Evolutionary conservation across 1,140 invertebrate species (phyloP).

Genomic region (Homarus americanus): DNA sequence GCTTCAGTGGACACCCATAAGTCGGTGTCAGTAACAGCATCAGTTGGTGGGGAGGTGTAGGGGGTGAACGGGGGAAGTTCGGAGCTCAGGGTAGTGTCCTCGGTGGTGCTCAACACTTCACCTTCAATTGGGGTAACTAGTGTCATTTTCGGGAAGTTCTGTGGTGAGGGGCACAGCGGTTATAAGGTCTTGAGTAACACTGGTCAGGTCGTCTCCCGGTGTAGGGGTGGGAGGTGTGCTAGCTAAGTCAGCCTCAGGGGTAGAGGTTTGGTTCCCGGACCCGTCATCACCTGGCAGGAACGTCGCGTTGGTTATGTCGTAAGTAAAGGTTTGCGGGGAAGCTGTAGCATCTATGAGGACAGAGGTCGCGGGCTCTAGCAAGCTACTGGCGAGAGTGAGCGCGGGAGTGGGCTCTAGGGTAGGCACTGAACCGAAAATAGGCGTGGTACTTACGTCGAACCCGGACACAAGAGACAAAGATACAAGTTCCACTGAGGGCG

Average conservation of each 20-base stretch:
- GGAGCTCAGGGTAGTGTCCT: neutral
- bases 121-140: neutral
- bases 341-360: conserved; percentile 33
- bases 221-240: neutral
- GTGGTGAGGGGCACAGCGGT: neutral
- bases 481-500: conserved; percentile 39
- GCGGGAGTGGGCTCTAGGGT: conserved; percentile 32
- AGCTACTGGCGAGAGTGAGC: conserved; percentile 12
- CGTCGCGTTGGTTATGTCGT: conserved; percentile 9
- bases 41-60: neutral
- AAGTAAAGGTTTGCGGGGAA: conserved; percentile 8
- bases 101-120: neutral
- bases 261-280: conserved; percentile 10
- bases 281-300: conserved; percentile 18
- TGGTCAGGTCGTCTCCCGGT: neutral
- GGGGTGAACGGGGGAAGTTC: neutral
- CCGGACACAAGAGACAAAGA: conserved; percentile 37
- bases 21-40: neutral
- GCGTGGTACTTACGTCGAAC: conserved; percentile 47
- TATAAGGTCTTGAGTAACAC: neutral
- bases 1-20: neutral
- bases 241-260: conserved; percentile 19
- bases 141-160: neutral
- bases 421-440: conserved; percentile 11
- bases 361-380: neutral